A percentile compares a stretch with the other conserved stretches of the same genome.
Evolutionary conservation across 2,888 invertebrate genomes (phyloP).

Genomic region (Chirona hameri): DNA sequence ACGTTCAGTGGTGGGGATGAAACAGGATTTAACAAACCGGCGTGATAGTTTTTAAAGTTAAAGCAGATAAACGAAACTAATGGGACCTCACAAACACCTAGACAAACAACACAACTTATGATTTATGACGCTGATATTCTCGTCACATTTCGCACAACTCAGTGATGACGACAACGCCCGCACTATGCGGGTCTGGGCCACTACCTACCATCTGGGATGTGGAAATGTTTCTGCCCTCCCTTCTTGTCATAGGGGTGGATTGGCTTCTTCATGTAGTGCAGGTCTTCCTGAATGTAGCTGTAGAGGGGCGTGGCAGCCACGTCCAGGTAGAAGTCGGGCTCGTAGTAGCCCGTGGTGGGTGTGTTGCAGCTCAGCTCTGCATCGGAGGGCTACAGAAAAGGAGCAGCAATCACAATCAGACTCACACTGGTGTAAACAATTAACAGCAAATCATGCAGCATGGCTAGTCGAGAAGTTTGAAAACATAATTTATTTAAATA

Average conservation of each 20-base stretch:
- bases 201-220: neutral
- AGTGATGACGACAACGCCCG: no score
- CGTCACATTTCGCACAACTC: no score
- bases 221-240: neutral
- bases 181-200: no score
- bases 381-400: neutral
- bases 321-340: slow-evolving; percentile 7
- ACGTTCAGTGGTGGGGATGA: no score
- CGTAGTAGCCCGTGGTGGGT: neutral
- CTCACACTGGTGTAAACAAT: neutral
- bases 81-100: no score
- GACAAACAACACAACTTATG: no score
- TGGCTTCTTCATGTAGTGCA: slow-evolving; percentile 1
- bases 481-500: neutral
- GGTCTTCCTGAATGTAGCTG: slow-evolving; percentile 5
- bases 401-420: neutral
- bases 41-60: no score
- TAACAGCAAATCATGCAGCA: neutral
- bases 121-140: no score
- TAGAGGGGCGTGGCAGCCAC: neutral
- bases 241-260: slow-evolving; percentile 6
- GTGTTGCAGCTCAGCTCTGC: slow-evolving; percentile 5
- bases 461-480: neutral
- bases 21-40: no score
- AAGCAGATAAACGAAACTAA: no score